phyloP scores from a whole-genome alignment of 2,888 invertebrate genomes.

The Epinotia demarniana region DNA sequence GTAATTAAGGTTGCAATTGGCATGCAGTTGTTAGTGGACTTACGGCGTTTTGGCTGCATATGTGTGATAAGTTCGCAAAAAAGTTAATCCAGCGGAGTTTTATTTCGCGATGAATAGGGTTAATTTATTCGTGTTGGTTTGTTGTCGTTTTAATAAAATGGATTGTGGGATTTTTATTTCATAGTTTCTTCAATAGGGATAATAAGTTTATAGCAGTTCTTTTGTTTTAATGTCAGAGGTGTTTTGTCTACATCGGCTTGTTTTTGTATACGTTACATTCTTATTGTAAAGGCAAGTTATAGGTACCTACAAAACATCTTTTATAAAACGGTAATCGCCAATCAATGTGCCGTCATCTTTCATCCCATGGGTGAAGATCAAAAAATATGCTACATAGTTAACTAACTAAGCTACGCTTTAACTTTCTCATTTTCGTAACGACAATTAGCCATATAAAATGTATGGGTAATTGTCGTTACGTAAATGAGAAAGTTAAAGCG shows the following conservation, averaged over 20 bases:
- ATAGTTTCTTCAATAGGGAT: conserved; percentile 9
- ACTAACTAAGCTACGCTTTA: no score
- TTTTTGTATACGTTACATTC: no score
- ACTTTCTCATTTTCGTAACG: no score
- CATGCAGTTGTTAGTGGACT: background rate
- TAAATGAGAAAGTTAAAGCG: no score
- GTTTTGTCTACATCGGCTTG: background rate
- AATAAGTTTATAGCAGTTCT: background rate
- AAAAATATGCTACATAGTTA: no score
- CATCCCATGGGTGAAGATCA: no score
- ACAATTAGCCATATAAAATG: no score
- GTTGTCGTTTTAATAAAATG: conserved; percentile 26
- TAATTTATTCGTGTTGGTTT: conserved; percentile 57
- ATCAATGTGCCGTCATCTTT: no score
- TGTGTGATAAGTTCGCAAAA: conserved; percentile 34
- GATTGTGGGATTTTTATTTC: conserved; percentile 30
- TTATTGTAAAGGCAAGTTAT: no score
- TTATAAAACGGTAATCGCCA: no score
- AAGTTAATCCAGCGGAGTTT: conserved; percentile 58
- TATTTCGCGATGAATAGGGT: conserved; percentile 62
- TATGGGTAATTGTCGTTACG: no score
- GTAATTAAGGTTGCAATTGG: background rate
- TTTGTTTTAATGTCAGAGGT: background rate
- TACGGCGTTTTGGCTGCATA: background rate
- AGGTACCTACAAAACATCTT: no score